A percentile compares a stretch with the other conserved stretches of the same genome.
phyloP scores from a whole-genome alignment of 2,888 invertebrate genomes.

The Drosophila pseudotalamancana region DNA sequence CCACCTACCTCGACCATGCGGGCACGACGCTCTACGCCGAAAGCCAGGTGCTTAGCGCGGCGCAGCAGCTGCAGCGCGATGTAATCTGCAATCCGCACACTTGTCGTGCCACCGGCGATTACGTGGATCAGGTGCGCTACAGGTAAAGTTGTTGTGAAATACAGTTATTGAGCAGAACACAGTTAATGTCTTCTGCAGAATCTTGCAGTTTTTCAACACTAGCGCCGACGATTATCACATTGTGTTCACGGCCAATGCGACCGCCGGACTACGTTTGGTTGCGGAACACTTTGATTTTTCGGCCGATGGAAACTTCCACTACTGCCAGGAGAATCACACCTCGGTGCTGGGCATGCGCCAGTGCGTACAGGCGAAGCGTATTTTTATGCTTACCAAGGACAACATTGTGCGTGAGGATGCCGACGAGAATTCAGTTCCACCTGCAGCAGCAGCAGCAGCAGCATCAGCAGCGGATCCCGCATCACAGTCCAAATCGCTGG shows the following conservation, averaged over 20 bases:
- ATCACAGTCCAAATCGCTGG: slow-evolving; percentile 86
- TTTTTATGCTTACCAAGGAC: slow-evolving; percentile 86
- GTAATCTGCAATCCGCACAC: slow-evolving; percentile 97
- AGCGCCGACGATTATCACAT: slow-evolving; percentile 91
- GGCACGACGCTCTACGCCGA: slow-evolving; percentile 93
- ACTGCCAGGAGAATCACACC: slow-evolving; percentile 96
- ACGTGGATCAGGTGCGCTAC: slow-evolving; percentile 92
- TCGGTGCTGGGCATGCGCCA: slow-evolving; percentile 97
- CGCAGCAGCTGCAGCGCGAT: slow-evolving; percentile 88
- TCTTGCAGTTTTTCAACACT: slow-evolving; percentile 94
- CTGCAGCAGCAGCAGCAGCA: not conserved
- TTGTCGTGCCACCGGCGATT: slow-evolving; percentile 92
- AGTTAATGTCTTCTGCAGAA: slow-evolving; percentile 84
- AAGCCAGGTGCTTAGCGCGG: slow-evolving; percentile 88
- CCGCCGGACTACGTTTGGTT: slow-evolving; percentile 92
- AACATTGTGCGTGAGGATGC: slow-evolving; percentile 85
- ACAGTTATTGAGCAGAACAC: not conserved
- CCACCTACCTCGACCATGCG: slow-evolving; percentile 94
- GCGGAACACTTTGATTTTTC: slow-evolving; percentile 89
- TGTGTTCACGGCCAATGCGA: slow-evolving; percentile 97
- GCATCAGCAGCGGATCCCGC: not conserved
- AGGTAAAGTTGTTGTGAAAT: slow-evolving; percentile 84
- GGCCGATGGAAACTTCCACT: slow-evolving; percentile 88
- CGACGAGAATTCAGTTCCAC: slow-evolving; percentile 1
- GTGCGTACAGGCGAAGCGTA: slow-evolving; percentile 87